Evolutionary conservation across 2,888 invertebrate genomes (phyloP), one percentile per base, ranked within the genome.

Genomic region (Yponomeuta sedellus): DNA sequence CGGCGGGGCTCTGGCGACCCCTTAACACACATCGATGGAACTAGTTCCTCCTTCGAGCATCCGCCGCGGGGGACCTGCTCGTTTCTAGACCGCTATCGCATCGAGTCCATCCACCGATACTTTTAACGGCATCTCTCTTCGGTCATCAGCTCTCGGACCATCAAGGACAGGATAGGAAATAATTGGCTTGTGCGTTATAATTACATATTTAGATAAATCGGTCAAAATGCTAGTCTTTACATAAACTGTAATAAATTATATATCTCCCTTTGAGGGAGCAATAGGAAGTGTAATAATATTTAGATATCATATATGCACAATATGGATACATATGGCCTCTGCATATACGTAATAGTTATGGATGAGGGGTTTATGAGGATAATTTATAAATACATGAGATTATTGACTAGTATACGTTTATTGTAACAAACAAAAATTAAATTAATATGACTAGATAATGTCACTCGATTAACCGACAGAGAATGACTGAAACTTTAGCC

Each of bases 391-490:
- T 86, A 85, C 79, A 77, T 78, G 71, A 79, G 75, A 22, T 59
- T 59, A 75, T 80, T 89, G 91, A 90, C 91, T 91, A 90, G 89
- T 86, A 85, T 80, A 85, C 78, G 77, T 85, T 88, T 86, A 84
- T 84, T 83, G 73, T 73, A 77, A 82, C 76, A 79, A 79, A 71
- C 72, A 81, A 81, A 52, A 85, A 88, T 88, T 88, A 91, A 91
- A 91, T 90, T 91, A 91, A 90, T 81, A 83, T 81, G 68, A 83
- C 88, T 90, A 91, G 91, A 91, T 88, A 83, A 91, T 91, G 91
- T 91, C 91, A 91, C 91, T 86, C 78, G 75, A 81, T 77, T 76
- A 82, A 74, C 77, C 82, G 82, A 87, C 82, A 86, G 78, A 75
- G 72, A 69, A 66, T 67, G 62, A 64, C 61, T 66, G 64, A 70